Evolutionary conservation across 2,113 vertebrate species (phyloP).

Genomic region (Grantiella picta): DNA sequence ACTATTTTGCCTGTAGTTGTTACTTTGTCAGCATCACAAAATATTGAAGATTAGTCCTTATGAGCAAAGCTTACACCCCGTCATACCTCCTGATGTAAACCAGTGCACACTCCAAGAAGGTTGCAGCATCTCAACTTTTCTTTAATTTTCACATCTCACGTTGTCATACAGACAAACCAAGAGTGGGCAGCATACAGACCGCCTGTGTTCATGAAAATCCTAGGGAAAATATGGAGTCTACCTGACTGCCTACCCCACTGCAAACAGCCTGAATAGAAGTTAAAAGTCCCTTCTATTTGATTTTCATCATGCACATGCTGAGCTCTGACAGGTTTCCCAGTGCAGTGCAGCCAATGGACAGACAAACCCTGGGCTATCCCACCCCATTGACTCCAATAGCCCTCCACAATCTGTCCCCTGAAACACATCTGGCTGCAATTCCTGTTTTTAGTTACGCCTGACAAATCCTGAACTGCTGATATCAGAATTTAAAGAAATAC

Average conservation of each 20-base stretch:
- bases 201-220: neutral
- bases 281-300: neutral
- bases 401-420: neutral
- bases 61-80: neutral
- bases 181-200: neutral
- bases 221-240: too few species aligned
- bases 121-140: neutral
- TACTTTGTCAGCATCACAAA: neutral
- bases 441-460: constrained; percentile 40
- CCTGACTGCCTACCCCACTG: neutral
- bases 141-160: neutral
- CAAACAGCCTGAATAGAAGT: neutral
- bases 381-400: neutral
- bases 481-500: constrained; percentile 63
- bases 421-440: neutral
- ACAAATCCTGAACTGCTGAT: constrained; percentile 62
- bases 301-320: neutral
- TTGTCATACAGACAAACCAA: neutral
- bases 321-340: neutral
- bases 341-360: neutral
- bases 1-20: neutral
- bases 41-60: neutral
- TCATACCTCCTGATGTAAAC: neutral
- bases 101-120: neutral
- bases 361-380: neutral